Evolutionary conservation across 2,113 vertebrate genomes (phyloP), one percentile per base, ranked within the genome.

Genomic region (Tretioscincus oriximinensis): DNA sequence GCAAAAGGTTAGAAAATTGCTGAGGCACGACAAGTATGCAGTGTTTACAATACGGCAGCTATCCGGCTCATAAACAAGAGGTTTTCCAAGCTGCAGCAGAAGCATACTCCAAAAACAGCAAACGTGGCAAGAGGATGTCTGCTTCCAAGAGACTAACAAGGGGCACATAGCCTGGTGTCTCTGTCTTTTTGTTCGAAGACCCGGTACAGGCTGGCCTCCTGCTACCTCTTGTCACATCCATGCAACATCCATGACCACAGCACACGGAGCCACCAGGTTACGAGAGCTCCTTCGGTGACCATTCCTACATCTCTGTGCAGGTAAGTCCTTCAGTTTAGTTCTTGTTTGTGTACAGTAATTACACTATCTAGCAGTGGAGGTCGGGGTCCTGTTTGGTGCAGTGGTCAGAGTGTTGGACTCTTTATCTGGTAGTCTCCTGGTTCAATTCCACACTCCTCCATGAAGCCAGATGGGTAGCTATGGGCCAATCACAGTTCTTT

Each of bases 11-110:
- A 28, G 72, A 64, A 70, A 41, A 70, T 31, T 60, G 63, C 76
- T 47, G 73, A 78, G 69, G 61, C 82, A 68, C 47, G 24, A 64
- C 66, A 41, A 71, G 61, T 21, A 21, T 2, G 18, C 73, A 31
- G 49, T 85, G 83, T 85, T 81, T 81, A 81, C 73, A 77, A 81
- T 77, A 49, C 54, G 22, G 84, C 79, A 54, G 79, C 61, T 64
- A 31, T 24, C 18, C 8, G 60, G 74, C 61, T 60, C 66, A 73
- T 80, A 85, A 85, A 85, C 79, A 1, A 1, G 7, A 81, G 73
- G 41, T 24, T 73, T 82, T 58, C 65, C 77, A 28, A 45, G 18
- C 28, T 21, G 71, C 64, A 64, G 77, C 12, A 35, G n/a, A 73
- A 75, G 45, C 61, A 58, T 77, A 76, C 80, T 84, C 83, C 83